Conservation (phyloP, 2,888 invertebrate species). For the Dascillus cervinus region DNA sequence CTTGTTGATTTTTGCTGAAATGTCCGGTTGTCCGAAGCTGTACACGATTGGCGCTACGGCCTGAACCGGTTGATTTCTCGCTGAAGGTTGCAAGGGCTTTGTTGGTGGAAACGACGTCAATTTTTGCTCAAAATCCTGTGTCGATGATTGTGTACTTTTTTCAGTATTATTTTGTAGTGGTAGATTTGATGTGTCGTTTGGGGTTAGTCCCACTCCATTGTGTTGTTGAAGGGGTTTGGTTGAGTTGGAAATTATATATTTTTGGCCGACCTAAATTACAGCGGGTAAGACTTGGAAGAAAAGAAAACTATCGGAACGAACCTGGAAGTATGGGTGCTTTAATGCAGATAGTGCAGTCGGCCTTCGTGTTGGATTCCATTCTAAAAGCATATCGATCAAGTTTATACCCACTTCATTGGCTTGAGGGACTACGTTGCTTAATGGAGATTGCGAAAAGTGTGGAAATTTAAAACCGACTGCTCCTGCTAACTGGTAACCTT, state of each 20-base stretch:
- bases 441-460: constrained; percentile 71
- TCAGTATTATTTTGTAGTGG: too few species aligned
- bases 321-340: constrained; percentile 51
- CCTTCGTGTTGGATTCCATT: constrained; percentile 87
- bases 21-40: constrained; percentile 38
- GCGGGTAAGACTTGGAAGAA: too few species aligned
- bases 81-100: constrained; percentile 37
- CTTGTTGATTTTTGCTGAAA: constrained; percentile 33
- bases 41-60: constrained; percentile 39
- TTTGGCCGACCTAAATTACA: constrained; percentile 37
- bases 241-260: too few species aligned
- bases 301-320: too few species aligned
- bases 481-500: constrained; percentile 86
- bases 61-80: constrained; percentile 32
- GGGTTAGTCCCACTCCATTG: too few species aligned
- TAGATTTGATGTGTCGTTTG: too few species aligned
- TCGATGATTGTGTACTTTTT: too few species aligned
- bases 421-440: constrained; percentile 72
- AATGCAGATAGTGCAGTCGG: constrained; percentile 85
- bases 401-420: constrained; percentile 76
- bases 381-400: constrained; percentile 76
- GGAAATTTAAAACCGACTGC: constrained; percentile 96
- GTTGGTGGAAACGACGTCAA: constrained; percentile 23
- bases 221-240: constrained; percentile 23
- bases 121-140: too few species aligned